phyloP scores from a whole-genome alignment of 2,797 vertebrate species.

The Coluber constrictor region DNA sequence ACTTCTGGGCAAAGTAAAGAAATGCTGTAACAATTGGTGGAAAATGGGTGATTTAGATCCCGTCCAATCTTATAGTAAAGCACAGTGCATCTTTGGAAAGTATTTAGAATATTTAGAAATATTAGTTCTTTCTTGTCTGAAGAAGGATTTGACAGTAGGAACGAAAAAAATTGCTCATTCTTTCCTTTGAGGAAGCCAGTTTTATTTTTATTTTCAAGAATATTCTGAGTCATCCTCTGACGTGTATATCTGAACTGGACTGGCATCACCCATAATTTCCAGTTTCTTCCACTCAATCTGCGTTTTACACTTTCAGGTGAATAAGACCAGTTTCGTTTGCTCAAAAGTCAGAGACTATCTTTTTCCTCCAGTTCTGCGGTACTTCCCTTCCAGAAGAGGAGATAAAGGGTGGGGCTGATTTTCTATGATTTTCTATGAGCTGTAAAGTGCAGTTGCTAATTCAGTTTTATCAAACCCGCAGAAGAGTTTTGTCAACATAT shows the following conservation, averaged over 20 bases:
- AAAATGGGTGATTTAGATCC: not conserved
- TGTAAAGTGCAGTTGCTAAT: not conserved
- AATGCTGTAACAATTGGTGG: not conserved
- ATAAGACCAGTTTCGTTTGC: slow-evolving; percentile 4
- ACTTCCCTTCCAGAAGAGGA: not conserved
- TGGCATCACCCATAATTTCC: not conserved
- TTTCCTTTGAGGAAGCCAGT: not conserved
- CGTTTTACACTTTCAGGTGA: not conserved
- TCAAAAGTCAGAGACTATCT: not conserved
- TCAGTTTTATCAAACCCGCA: slow-evolving; percentile 42
- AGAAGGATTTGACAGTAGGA: not conserved
- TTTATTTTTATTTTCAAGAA: slow-evolving; percentile 23
- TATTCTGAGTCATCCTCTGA: slow-evolving; percentile 36
- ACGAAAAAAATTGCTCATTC: not conserved
- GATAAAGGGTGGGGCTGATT: not conserved
- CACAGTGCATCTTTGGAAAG: not conserved
- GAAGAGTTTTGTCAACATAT: slow-evolving; percentile 44
- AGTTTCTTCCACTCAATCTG: slow-evolving; percentile 4
- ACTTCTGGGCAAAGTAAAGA: not conserved
- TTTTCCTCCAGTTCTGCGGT: slow-evolving; percentile 1
- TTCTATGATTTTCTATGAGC: not conserved
- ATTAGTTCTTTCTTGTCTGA: not conserved
- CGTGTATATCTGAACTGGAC: not conserved
- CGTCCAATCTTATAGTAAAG: not conserved
- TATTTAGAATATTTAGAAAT: not conserved